phyloP scores from a whole-genome alignment of 1,140 invertebrate genomes.

The Heliothis virescens region DNA sequence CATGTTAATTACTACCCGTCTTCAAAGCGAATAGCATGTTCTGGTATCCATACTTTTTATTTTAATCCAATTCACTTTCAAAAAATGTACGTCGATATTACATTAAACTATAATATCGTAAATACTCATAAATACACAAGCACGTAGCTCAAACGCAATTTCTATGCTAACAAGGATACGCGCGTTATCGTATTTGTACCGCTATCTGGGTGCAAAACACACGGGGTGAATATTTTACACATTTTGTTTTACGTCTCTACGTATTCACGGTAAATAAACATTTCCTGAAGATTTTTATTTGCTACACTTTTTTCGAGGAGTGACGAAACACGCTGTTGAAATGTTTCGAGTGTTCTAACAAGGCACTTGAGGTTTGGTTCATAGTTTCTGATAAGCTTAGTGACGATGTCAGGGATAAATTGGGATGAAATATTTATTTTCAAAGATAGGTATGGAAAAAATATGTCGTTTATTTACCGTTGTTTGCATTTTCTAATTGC shows the following conservation, averaged over 20 bases:
- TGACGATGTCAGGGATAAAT: slow-evolving; percentile 6
- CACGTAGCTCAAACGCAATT: slow-evolving; percentile 61
- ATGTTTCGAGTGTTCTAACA: slow-evolving; percentile 53
- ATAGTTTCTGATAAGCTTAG: slow-evolving; percentile 28
- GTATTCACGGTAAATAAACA: slow-evolving; percentile 50
- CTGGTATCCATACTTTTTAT: background rate
- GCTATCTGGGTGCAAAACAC: slow-evolving; percentile 61
- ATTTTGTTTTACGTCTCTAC: slow-evolving; percentile 49
- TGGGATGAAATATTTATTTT: slow-evolving; percentile 13
- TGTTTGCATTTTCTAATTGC: background rate
- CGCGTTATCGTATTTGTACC: slow-evolving; percentile 65
- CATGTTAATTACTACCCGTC: no score
- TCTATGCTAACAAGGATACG: slow-evolving; percentile 67
- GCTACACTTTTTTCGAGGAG: slow-evolving; percentile 35
- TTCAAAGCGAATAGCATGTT: no score
- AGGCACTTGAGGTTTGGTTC: slow-evolving; percentile 51
- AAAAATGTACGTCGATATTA: slow-evolving; percentile 26
- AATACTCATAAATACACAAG: slow-evolving; percentile 42
- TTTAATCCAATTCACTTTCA: background rate
- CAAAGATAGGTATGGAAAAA: background rate
- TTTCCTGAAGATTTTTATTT: slow-evolving; percentile 49
- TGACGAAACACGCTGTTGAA: slow-evolving; percentile 49
- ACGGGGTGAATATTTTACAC: slow-evolving; percentile 68
- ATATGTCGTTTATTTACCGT: background rate
- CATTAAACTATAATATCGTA: slow-evolving; percentile 37